Conservation (phyloP, 92 coral and sea anemone genomes). For the Ricordea florida region DNA sequence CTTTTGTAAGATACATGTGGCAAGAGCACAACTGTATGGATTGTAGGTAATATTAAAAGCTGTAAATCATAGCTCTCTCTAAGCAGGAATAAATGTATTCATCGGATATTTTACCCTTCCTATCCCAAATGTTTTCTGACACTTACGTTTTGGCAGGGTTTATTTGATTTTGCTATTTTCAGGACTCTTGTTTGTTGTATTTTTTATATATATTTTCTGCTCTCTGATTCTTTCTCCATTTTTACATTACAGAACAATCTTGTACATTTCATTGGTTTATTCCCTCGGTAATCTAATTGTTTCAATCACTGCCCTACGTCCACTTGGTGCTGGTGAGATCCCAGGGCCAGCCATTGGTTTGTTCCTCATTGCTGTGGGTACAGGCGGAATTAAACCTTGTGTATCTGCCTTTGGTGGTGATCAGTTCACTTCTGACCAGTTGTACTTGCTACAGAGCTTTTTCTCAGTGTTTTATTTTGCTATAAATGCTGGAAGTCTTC, state of each 20-base stretch:
- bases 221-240: not conserved
- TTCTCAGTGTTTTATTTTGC: conserved; percentile 88
- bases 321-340: conserved; percentile 73
- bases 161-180: not conserved
- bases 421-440: conserved; percentile 77
- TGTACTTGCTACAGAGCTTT: conserved; percentile 72
- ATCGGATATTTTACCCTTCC: not conserved
- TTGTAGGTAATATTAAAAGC: too few relatives aligned
- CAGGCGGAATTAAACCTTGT: conserved; percentile 89
- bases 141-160: too few relatives aligned
- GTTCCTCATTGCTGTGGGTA: conserved; percentile 81
- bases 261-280: conserved; percentile 73
- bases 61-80: too few relatives aligned
- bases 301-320: conserved; percentile 70
- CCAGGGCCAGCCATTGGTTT: conserved; percentile 84
- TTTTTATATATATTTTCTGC: not conserved
- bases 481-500: conserved; percentile 84
- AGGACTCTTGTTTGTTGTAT: not conserved
- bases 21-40: too few relatives aligned
- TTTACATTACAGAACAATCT: conserved; percentile 58
- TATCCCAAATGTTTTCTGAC: not conserved
- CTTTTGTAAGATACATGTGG: too few relatives aligned
- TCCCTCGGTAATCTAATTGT: conserved; percentile 71
- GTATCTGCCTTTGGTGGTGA: conserved; percentile 90
- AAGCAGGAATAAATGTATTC: not conserved